Percentiles rank a stretch among this genome's conserved stretches.
Evolutionary conservation across 2,113 vertebrate genomes (phyloP).

Genomic region (Sinosuthora webbiana): DNA sequence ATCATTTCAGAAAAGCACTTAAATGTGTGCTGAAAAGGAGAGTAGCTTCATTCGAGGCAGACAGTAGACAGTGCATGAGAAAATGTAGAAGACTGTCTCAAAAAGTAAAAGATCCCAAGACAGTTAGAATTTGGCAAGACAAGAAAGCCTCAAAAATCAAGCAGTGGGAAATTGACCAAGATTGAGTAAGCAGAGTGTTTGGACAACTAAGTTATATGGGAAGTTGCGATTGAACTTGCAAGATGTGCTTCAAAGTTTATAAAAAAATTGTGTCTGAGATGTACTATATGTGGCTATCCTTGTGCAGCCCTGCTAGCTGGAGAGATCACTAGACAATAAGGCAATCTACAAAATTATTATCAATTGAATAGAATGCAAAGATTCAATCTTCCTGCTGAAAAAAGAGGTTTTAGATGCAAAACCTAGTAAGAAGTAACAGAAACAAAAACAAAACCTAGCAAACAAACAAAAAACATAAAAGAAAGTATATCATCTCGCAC

Average conservation of each 20-base stretch:
- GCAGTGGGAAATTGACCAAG: not conserved
- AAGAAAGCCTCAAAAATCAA: conserved; percentile 3
- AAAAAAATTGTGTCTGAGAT: not conserved
- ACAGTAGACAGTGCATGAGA: conserved; percentile 20
- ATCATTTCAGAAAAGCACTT: conserved; percentile 62
- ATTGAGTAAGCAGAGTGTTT: not conserved
- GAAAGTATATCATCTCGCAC: not conserved
- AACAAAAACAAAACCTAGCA: not conserved
- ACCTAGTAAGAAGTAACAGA: not conserved
- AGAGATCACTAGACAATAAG: not conserved
- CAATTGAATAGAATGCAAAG: not conserved
- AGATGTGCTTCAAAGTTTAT: not conserved
- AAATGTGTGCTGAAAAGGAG: not conserved
- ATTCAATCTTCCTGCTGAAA: not conserved
- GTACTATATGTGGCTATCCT: not conserved
- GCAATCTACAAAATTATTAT: not conserved
- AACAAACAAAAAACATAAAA: not conserved
- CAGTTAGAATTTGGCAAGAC: conserved; percentile 24
- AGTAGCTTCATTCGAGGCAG: not conserved
- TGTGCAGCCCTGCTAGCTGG: not conserved
- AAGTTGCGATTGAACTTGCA: not conserved
- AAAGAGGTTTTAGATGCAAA: not conserved
- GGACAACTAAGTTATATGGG: not conserved
- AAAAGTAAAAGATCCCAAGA: conserved; percentile 26
- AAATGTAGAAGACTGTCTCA: conserved; percentile 23